Percentiles rank a stretch among this genome's conserved stretches.
These are phyloP conservation scores for Eupeodes luniger DNA, from an alignment of 2,888 invertebrate species.

Conservation along the genomic window DNA sequence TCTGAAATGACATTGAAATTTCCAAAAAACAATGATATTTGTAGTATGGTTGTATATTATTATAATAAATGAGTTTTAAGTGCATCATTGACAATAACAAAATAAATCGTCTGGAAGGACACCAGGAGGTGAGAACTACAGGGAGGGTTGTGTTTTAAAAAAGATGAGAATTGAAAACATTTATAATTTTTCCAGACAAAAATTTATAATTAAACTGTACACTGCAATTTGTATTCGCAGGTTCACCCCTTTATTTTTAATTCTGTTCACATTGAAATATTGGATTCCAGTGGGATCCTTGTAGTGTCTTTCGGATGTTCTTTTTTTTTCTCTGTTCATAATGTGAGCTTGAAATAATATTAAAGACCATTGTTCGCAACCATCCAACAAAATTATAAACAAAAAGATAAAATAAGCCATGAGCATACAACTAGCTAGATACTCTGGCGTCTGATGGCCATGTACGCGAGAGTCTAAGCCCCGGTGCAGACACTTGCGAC, in stretches of 20 bases:
- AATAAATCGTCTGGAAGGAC: too few relatives aligned
- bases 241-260: neutral
- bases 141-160: too few relatives aligned
- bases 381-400: neutral
- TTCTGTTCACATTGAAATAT: neutral
- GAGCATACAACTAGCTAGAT: neutral
- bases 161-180: neutral
- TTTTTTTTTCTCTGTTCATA: neutral
- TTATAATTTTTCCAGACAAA: neutral
- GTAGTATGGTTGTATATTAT: too few relatives aligned
- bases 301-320: constrained; percentile 6
- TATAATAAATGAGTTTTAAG: too few relatives aligned
- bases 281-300: neutral
- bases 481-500: too few relatives aligned
- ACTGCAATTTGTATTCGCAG: neutral
- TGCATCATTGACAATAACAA: too few relatives aligned
- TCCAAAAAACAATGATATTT: too few relatives aligned
- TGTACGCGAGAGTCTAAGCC: too few relatives aligned
- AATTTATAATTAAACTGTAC: neutral
- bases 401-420: neutral
- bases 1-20: too few relatives aligned
- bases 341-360: constrained; percentile 15
- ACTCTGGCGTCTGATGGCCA: neutral
- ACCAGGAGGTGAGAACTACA: too few relatives aligned
- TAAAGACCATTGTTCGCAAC: neutral